A percentile compares a stretch with the other conserved stretches of the same genome.
Conservation (phyloP, 2,888 invertebrate genomes). For the Clitarchus hookeri region DNA sequence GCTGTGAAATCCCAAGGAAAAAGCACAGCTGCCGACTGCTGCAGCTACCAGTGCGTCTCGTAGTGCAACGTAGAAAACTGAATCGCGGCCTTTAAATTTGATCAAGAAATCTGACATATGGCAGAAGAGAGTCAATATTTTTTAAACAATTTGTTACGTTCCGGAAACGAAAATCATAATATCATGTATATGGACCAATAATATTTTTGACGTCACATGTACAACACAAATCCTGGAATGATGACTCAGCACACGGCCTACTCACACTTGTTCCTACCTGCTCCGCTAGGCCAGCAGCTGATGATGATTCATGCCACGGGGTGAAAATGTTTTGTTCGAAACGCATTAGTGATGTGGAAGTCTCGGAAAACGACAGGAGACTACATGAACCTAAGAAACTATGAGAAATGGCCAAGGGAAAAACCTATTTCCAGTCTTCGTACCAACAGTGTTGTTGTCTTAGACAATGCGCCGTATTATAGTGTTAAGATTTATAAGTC, state of each 20-base stretch:
- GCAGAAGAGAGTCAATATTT: background rate
- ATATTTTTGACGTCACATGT: too few relatives aligned
- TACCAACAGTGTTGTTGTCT: too few relatives aligned
- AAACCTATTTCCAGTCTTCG: too few relatives aligned
- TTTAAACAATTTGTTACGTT: background rate
- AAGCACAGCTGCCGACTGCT: background rate
- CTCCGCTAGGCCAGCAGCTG: background rate
- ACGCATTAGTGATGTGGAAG: background rate
- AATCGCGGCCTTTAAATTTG: background rate
- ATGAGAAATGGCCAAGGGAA: too few relatives aligned
- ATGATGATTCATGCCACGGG: background rate
- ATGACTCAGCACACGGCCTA: background rate
- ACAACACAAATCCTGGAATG: background rate
- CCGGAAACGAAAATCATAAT: background rate
- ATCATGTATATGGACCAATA: too few relatives aligned
- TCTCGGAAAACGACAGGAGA: background rate
- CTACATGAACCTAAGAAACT: background rate
- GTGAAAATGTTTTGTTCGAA: background rate
- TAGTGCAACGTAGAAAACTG: background rate
- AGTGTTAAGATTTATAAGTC: too few relatives aligned
- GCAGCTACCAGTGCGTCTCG: background rate
- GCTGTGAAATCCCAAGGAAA: background rate
- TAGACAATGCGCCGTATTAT: too few relatives aligned
- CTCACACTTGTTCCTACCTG: background rate
- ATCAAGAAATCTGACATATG: background rate